Base-by-base conservation (phyloP, 2,888 invertebrate genomes). In the Pyrochroa serraticornis region DNA sequence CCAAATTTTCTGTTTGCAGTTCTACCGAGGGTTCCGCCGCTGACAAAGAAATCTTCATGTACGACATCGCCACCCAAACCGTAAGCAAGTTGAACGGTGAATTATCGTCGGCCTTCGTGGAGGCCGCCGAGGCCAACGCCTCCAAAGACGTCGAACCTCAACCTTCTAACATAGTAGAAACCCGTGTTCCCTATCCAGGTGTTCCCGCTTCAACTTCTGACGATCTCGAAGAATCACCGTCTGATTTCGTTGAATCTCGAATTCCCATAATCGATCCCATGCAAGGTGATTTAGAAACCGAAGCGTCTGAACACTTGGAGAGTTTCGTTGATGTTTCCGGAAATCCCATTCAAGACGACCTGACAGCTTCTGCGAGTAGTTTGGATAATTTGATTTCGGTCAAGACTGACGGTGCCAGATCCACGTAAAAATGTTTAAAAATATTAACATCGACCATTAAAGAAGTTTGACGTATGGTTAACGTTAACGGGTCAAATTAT, bases 51-150 rank as follows among this genome's bases (percentile, higher is more conserved):
- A 93, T 93, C 69, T 93, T 86, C 79, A 93, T 93, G 93, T 93
- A 92, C 75, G 93, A 93, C 74, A 86, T 92, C 39, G 80, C 83
- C 59, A 87, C 89, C 2, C 85, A 89, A 70, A 85, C 84, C 36
- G 89, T 92, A 1, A 92, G 86, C 77, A 91, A 89, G 78, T 80
- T 93, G 13, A 87, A 85, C 64, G 93, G 93, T 1, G 92, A 92
- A 71, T 81, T 93, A 46, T 93, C 93, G 3, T 86, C 88, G 46
- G 91, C 93, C 34, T 93, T 93, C 70, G 92, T 93, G 1, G 90
- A 91, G 73, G 93, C 92, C 39, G 93, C 93, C 13, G 93, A 93
- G 79, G 91, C 90, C 66, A 93, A 93, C 77, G 87, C 92, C 6
- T 80, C 41, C 1, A 63, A 55, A 7, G 60, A 64, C 13, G 50